Evolutionary conservation across 2,797 vertebrate genomes (phyloP).

Genomic region (Zonotrichia albicollis): DNA sequence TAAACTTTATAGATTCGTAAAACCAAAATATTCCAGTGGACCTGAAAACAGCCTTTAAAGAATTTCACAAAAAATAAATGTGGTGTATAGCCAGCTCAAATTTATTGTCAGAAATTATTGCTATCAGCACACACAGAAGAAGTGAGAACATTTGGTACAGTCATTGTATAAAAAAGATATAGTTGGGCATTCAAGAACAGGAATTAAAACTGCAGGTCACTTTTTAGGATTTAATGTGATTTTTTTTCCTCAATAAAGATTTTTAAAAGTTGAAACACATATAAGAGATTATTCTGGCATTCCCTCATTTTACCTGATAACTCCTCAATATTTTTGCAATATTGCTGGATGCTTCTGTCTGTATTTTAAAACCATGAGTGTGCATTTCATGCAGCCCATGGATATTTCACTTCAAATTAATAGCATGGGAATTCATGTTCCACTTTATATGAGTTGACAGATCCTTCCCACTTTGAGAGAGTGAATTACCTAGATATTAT

Average conservation of each 20-base stretch:
- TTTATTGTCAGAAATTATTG: background rate
- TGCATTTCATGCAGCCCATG: background rate
- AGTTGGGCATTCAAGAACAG: background rate
- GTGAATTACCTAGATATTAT: background rate
- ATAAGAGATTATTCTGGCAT: background rate
- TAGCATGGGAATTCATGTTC: background rate
- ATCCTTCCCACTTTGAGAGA: background rate
- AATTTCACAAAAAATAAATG: background rate
- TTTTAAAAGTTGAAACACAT: background rate
- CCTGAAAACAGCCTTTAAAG: background rate
- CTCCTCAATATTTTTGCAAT: background rate
- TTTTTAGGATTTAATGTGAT: background rate
- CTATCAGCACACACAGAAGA: background rate
- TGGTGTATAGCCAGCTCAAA: background rate
- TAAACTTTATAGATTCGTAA: background rate
- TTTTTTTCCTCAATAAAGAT: background rate
- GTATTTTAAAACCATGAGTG: background rate
- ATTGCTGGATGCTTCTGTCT: background rate
- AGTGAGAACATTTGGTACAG: background rate
- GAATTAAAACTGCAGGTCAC: background rate
- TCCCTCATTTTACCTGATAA: background rate
- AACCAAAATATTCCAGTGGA: background rate
- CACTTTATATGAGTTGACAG: background rate
- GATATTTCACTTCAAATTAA: background rate
- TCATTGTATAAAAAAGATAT: background rate